A percentile compares a stretch with the other conserved stretches of the same genome.
Conservation (phyloP, 2,113 vertebrate species). For the Ptyas mucosa region DNA sequence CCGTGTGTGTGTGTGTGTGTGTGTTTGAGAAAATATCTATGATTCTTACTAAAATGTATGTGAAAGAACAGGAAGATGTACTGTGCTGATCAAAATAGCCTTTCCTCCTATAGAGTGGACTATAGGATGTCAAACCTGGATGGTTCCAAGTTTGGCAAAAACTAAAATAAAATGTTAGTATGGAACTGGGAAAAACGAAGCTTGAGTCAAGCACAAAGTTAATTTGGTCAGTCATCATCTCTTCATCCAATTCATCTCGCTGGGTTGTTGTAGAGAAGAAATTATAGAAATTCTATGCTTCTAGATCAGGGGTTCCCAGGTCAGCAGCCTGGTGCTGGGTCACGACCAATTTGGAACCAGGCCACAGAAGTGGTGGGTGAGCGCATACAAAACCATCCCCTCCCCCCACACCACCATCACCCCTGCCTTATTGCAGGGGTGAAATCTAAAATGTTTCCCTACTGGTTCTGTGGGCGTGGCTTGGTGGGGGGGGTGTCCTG, state of each 20-base stretch:
- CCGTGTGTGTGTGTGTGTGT: not conserved
- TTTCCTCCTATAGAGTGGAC: not conserved
- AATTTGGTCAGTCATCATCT: not conserved
- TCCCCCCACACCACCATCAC: accelerated
- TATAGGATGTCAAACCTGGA: not conserved
- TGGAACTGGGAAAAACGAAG: not conserved
- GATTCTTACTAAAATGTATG: not conserved
- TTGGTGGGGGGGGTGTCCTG: no score
- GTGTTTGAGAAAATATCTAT: not conserved
- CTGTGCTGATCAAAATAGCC: not conserved
- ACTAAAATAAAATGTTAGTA: not conserved
- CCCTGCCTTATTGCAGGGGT: no score
- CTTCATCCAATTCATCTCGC: not conserved
- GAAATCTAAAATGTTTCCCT: no score
- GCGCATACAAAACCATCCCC: not conserved
- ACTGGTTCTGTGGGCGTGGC: no score
- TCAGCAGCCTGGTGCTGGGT: not conserved
- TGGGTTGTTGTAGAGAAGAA: not conserved
- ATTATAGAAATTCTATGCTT: not conserved
- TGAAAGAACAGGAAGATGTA: not conserved
- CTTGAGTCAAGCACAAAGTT: not conserved
- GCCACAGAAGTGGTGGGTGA: not conserved
- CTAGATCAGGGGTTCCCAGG: not conserved
- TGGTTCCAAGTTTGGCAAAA: not conserved
- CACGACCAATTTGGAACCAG: not conserved